Percentiles rank a stretch among this genome's conserved stretches.
phyloP scores from a whole-genome alignment of 2,888 invertebrate species.

The Pollenia griseotomentosa region DNA sequence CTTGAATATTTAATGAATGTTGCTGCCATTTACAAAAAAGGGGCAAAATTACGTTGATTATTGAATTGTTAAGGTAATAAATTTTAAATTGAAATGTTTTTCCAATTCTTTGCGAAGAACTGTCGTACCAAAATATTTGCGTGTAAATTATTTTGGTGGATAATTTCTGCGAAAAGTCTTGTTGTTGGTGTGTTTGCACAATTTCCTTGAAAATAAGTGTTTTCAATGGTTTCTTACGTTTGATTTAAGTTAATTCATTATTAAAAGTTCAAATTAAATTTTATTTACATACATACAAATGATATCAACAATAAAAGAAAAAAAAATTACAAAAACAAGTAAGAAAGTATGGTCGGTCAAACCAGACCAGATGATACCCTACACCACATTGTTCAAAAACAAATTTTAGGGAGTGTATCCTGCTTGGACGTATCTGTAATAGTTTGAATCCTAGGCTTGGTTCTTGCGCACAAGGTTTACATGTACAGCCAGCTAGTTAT shows the following conservation, averaged over 20 bases:
- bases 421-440: too few relatives aligned
- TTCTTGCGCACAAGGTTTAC: too few relatives aligned
- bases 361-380: too few relatives aligned
- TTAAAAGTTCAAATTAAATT: background rate
- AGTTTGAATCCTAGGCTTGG: too few relatives aligned
- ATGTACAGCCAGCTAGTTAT: too few relatives aligned
- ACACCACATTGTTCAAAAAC: too few relatives aligned
- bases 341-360: too few relatives aligned
- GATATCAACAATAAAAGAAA: too few relatives aligned
- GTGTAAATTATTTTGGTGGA: slow-evolving; percentile 40
- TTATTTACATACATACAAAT: too few relatives aligned
- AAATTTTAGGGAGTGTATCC: too few relatives aligned
- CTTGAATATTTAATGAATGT: slow-evolving; percentile 65
- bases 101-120: slow-evolving; percentile 18
- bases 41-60: slow-evolving; percentile 46
- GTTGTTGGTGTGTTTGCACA: background rate
- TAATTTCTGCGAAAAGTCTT: slow-evolving; percentile 49
- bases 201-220: slow-evolving; percentile 37
- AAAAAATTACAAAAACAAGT: too few relatives aligned
- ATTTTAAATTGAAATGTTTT: slow-evolving; percentile 65
- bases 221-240: slow-evolving; percentile 17
- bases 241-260: slow-evolving; percentile 23
- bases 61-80: slow-evolving; percentile 51
- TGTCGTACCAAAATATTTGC: slow-evolving; percentile 33
- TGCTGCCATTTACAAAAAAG: slow-evolving; percentile 30